phyloP scores from a whole-genome alignment of 2,888 invertebrate genomes.

The Tridacna gigas region DNA sequence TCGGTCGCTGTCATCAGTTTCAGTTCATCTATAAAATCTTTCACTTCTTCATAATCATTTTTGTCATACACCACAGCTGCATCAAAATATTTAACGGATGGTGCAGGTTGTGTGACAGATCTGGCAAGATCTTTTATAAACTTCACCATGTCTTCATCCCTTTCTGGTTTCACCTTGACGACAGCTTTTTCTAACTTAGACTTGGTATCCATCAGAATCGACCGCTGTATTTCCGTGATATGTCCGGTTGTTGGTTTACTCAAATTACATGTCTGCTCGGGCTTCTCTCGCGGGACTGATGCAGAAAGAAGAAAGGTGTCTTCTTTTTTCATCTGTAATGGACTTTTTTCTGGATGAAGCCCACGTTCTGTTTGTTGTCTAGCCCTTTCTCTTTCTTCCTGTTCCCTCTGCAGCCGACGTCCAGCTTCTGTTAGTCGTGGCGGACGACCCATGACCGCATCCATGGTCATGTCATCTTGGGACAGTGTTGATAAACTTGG shows the following conservation, averaged over 20 bases:
- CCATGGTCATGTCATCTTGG: constrained; percentile 20
- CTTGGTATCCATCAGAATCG: not conserved
- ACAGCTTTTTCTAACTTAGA: not conserved
- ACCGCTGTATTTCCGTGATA: not conserved
- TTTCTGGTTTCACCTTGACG: not conserved
- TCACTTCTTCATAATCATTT: constrained; percentile 40
- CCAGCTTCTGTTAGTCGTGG: constrained; percentile 3
- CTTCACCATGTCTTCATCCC: not conserved
- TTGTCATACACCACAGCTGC: constrained; percentile 59
- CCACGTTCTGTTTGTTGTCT: not conserved
- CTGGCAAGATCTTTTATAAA: not conserved
- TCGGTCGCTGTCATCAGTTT: not conserved
- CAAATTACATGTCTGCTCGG: not conserved
- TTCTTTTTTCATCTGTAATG: too few species aligned
- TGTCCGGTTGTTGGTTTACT: too few species aligned
- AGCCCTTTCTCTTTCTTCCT: not conserved
- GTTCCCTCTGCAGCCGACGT: not conserved
- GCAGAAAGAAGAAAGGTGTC: too few species aligned
- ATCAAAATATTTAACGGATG: constrained; percentile 42
- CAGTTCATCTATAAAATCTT: constrained; percentile 35
- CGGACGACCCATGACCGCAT: constrained; percentile 14
- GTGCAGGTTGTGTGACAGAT: not conserved
- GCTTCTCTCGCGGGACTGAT: not conserved
- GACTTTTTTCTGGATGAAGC: too few species aligned
- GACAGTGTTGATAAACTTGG: constrained; percentile 18